Base-by-base conservation (phyloP, 2,797 vertebrate genomes). In the Gila robusta region DNA sequence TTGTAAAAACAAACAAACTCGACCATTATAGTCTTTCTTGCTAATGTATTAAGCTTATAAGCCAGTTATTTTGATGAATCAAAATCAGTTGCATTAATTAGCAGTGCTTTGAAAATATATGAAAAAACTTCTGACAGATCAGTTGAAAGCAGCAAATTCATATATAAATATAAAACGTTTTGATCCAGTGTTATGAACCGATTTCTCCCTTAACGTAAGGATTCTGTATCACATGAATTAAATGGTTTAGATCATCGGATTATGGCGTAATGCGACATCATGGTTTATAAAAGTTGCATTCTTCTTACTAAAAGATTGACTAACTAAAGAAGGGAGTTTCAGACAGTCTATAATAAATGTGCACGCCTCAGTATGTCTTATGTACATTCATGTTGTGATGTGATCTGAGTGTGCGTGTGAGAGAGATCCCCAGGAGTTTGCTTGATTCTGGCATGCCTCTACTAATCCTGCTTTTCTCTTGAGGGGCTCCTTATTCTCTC, bases 381-480 rank as follows among this genome's bases (percentile, higher is more conserved):
- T 81, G 16, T n/a, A 44, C 78, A 83, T 82, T 10, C 81, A 62
- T 89, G 73, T 16, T 1, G 39, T 62, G 37, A 85, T 16, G 5
- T 39, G 80, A 35, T 35, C 66, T 79, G 77, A 19, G 47, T 52
- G 21, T 26, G 37, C 4, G 49, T 19, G 41, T 59, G 64, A 7
- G 66, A 54, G 73, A 52, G 21, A 83, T 79, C 32, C 28, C 73
- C 41, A n/a, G 59, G 90, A 94, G 91, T 95, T 95, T 94, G 92
- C 92, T 91, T 87, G 87, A 84, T 89, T 64, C 91, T 92, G 91
- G 90, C 91, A 72, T 92, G 90, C 90, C 87, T 94, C 92, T 91
- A 91, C 92, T 94, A 94, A 94, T 93, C 94, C 93, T 89, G 85
- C 80, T 84, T 93, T 92, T 93, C 86, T 92, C 86, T 89, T 89